phyloP scores from a whole-genome alignment of 1,140 invertebrate species.

The Anagrus nilaparvatae region DNA sequence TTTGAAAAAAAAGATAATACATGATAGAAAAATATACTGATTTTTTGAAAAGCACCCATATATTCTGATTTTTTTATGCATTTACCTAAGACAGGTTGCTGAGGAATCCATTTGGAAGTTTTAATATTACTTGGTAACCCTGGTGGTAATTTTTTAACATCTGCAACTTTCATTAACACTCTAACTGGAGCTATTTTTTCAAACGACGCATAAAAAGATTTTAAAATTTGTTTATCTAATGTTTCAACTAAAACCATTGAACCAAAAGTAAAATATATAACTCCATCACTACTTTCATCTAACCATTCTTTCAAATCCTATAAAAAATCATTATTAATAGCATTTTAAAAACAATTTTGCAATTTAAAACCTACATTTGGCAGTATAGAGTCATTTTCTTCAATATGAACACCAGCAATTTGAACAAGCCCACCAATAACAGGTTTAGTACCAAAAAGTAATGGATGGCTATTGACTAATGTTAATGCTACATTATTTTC shows the following conservation, averaged over 20 bases:
- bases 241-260: slow-evolving; percentile 49
- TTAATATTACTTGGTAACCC: background rate
- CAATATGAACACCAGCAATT: slow-evolving; percentile 39
- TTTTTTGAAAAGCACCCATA: too few species aligned
- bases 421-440: slow-evolving; percentile 32
- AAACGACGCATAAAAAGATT: background rate
- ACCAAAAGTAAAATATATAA: slow-evolving; percentile 61
- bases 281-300: slow-evolving; percentile 52
- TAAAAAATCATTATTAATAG: slow-evolving; percentile 15
- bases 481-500: slow-evolving; percentile 29
- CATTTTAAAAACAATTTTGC: background rate
- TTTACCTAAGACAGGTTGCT: slow-evolving; percentile 51
- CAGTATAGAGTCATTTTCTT: slow-evolving; percentile 19
- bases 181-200: background rate
- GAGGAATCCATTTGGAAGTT: slow-evolving; percentile 49
- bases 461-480: slow-evolving; percentile 33
- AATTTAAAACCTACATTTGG: slow-evolving; percentile 16
- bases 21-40: too few species aligned
- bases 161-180: background rate
- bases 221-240: slow-evolving; percentile 40
- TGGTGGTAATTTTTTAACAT: background rate
- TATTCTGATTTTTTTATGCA: background rate
- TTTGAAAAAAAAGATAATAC: background rate
- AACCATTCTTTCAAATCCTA: slow-evolving; percentile 56
- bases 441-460: slow-evolving; percentile 27